Evolutionary conservation across 2,797 vertebrate genomes (phyloP), one percentile per base, ranked within the genome.

Genomic region (Parotocinclus haroldoi): DNA sequence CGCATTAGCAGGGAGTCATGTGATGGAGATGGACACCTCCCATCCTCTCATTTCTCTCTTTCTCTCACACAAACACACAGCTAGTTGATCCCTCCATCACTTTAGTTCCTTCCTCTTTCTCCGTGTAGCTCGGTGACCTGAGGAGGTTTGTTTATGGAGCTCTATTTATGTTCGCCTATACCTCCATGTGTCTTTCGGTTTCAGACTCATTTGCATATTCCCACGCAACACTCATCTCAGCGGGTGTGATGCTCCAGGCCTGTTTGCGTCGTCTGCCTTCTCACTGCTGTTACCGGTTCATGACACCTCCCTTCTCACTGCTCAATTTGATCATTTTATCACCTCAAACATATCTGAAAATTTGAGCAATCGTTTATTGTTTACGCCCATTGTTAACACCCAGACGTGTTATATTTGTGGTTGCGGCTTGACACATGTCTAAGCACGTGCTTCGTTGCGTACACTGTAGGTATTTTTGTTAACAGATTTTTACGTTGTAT

Each of bases 1-100:
- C 76, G 80, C 80, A 84, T 82, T 54, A 83, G 82, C 82, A 63
- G 73, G 76, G 77, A 81, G 82, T 85, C 87, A 80, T 80, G 78
- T 87, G 84, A 87, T 84, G 84, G 80, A 78, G 81, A 83, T 68
- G 68, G 66, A 75, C 82, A 79, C 10, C 45, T 8, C 56, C 13
- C 65, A 17, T 27, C 27, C 9, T 19, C 59, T 17, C 12, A 39
- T 40, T 27, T 51, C 71, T 63, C 40, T 14, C 53, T n/a, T n/a
- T 57, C 27, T 54, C 71, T 42, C 60, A 38, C 59, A 58, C 62
- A 27, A 51, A 38, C 59, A 57, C 39, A 17, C 66, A 55, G 16
- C 54, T 40, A n/a, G 50, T 45, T 72, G 38, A 62, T 62, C 39
- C 54, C 70, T 77, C 51, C 56, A 62, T 71, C 58, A 66, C 45